Base-by-base conservation (phyloP, 2,888 invertebrate genomes). In the Parelbella ahira region DNA sequence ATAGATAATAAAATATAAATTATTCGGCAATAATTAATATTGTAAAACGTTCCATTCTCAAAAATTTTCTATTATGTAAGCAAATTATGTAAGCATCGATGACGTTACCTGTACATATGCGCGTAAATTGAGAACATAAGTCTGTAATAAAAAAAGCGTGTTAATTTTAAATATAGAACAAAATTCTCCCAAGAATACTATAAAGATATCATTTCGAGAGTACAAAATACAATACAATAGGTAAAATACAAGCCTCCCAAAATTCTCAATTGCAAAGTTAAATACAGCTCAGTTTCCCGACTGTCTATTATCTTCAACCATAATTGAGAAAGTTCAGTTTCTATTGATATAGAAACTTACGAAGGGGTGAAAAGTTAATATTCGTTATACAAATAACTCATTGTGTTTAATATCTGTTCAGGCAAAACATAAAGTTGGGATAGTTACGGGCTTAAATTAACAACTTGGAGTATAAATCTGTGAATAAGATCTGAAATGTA, bases 291-390 rank as follows among this genome's bases (percentile, higher is more conserved):
- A 39, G 39, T 25, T 24, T 9, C 12, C 15, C 33, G 25, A 21
- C 20, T 33, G 39, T 15, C 27, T 33, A 41, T 27, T 41, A 41
- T 41, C 41, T 20, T 27, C 21, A 15, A 6, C 27, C 27, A 20
- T 41, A 41, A 41, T 41, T 41, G 27, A 19, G 21, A 41, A 41
- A 41, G 41, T 41, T 39, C 27, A 11, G 27, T 27, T 20, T 20
- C 25, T 33, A 25, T 41, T 21, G 27, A 33, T 21, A 33, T 21
- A 33, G 18, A 33, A 41, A 41, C 33, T 33, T 41, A 25, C 20
- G 39, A 18, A 33, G 25, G 21, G 15, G 15, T 27, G 20, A 33
- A 41, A 41, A 41, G 41, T 41, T 33, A 18, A 29, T 29, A 29
- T n/a, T n/a, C n/a, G n/a, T n/a, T 11, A 27, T 28, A 11, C 12